Percentiles rank a stretch among this genome's conserved stretches.
phyloP scores from a whole-genome alignment of 2,888 invertebrate species.

The Augiades crinisus region DNA sequence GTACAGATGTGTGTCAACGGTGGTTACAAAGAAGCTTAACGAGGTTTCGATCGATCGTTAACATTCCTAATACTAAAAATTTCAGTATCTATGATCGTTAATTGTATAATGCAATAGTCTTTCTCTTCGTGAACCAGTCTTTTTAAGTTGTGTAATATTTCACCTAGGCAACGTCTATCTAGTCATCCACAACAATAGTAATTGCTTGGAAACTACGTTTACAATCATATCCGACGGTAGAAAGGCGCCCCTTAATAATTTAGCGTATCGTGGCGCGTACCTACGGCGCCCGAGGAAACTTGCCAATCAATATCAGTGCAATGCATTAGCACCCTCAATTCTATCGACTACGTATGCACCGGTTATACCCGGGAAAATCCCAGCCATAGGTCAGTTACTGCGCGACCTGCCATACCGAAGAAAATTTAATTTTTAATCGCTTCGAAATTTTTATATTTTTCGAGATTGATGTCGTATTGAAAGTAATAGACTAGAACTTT shows the following conservation, averaged over 20 bases:
- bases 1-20: too few species aligned
- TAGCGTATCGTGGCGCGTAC: constrained; percentile 2
- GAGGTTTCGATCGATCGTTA: not conserved
- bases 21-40: too few species aligned
- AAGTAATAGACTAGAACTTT: not conserved
- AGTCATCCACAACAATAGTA: constrained; percentile 17
- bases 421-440: not conserved
- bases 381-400: constrained; percentile 67
- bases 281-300: constrained; percentile 27
- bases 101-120: not conserved
- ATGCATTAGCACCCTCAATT: constrained; percentile 47
- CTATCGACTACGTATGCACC: constrained; percentile 61
- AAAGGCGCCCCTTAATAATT: constrained; percentile 17
- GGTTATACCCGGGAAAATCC: constrained; percentile 44
- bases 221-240: not conserved
- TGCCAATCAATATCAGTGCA: constrained; percentile 57
- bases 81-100: not conserved
- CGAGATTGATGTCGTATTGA: not conserved
- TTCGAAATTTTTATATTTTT: not conserved
- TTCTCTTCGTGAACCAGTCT: not conserved
- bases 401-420: constrained; percentile 34
- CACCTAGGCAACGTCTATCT: constrained; percentile 21
- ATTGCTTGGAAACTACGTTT: constrained; percentile 7
- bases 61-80: not conserved
- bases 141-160: constrained; percentile 3